Conservation (phyloP, 2,888 invertebrate genomes). For the Diogma glabrata region DNA sequence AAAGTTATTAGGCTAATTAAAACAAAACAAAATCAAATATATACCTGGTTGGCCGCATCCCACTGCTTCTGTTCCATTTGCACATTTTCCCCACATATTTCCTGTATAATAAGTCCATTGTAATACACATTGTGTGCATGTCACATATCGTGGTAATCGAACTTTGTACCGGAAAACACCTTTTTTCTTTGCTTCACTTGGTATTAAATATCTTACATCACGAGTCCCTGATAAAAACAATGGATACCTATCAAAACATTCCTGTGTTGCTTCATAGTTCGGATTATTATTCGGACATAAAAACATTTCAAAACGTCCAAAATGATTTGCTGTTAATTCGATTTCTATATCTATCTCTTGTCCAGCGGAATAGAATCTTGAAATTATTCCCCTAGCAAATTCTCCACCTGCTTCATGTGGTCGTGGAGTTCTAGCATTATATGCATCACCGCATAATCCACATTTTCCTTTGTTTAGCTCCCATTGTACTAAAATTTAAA, state of each 20-base stretch:
- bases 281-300: conserved; percentile 81
- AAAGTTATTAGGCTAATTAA: neutral
- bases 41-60: conserved; percentile 70
- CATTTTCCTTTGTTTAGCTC: conserved; percentile 75
- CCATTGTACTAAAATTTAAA: conserved; percentile 79
- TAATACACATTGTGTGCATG: conserved; percentile 81
- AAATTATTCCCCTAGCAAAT: conserved; percentile 75
- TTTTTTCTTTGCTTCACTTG: conserved; percentile 57
- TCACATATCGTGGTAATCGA: conserved; percentile 66
- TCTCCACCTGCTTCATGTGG: conserved; percentile 82
- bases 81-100: conserved; percentile 84
- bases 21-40: neutral
- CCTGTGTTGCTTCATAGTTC: conserved; percentile 61
- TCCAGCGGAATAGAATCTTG: conserved; percentile 67
- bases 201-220: conserved; percentile 59
- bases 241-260: conserved; percentile 73
- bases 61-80: conserved; percentile 74
- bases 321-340: conserved; percentile 82
- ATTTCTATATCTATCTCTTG: conserved; percentile 79
- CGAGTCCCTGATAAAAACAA: conserved; percentile 60
- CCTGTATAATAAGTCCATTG: conserved; percentile 88
- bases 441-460: conserved; percentile 83
- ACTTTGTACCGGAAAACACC: conserved; percentile 57
- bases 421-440: conserved; percentile 55
- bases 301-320: conserved; percentile 73